Base-by-base conservation (phyloP, 2,888 invertebrate genomes). In the Ectobius pallidus region DNA sequence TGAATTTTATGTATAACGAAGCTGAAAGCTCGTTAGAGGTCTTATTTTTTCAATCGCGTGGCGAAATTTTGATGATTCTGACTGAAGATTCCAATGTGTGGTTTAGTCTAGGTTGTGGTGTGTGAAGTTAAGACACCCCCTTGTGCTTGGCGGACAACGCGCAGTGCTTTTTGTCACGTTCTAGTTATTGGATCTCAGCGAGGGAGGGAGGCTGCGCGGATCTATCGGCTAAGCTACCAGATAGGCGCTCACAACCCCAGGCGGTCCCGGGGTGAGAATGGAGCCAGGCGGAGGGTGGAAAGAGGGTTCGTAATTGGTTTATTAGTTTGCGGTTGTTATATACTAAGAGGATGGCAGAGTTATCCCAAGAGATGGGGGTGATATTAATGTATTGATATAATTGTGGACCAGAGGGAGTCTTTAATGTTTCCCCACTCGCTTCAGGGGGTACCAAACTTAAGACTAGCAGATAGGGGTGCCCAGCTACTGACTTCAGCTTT, bases 321-420 rank as follows among this genome's bases (percentile, higher is more conserved):
- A 82, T 82, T 82, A 82, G 82, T 82, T 82, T 81, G 82, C 81
- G 82, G 82, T 82, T 81, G 81, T 82, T 82, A 81, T 79, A 79
- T 79, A 79, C 62, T 46, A 27, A 58, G 58, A 32, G 58, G 58
- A 58, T 25, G 58, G 2, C 25, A 14, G 27, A 30, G 16, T 9
- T n/a, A 32, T 30, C 27, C 27, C 58, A 30, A 6, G 32, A 32
- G 27, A 46, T 32, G 58, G 16, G 58, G 30, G 27, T 2, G 27
- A 11, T 32, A 58, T 9, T 30, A 58, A 58, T 58, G 58, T 58
- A 32, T 58, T 58, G 58, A 58, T 58, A 58, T 58, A 32, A 58
- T 58, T 58, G 58, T 58, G 30, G 27, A n/a, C 58, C 58, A 30
- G 16, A 58, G 30, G 58, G 58, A 58, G 58, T 58, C 30, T 58